Percentiles rank a stretch among this genome's conserved stretches.
These are phyloP conservation scores for Siphonodentalium dalli DNA, from an alignment of 2,888 invertebrate genomes.

Conservation along the genomic window DNA sequence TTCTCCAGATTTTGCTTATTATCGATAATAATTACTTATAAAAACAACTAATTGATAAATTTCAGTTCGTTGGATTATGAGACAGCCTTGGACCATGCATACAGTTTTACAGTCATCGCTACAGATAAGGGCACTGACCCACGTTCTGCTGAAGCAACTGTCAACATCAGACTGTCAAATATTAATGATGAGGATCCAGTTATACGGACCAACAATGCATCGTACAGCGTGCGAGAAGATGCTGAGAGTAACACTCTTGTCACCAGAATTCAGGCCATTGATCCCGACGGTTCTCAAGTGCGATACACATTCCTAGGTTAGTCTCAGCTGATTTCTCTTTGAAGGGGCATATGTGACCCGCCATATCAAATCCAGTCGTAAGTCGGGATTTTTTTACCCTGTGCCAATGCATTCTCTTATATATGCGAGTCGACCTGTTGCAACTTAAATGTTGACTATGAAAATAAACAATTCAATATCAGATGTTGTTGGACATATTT, in stretches of 20 bases:
- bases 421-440: too few relatives aligned
- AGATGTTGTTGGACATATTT: too few relatives aligned
- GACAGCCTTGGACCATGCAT: slow-evolving; percentile 68
- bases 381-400: too few relatives aligned
- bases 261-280: slow-evolving; percentile 95
- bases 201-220: slow-evolving; percentile 39
- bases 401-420: too few relatives aligned
- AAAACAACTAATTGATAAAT: slow-evolving; percentile 2
- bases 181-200: slow-evolving; percentile 94
- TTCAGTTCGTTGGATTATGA: slow-evolving; percentile 60
- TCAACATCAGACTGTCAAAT: slow-evolving; percentile 95
- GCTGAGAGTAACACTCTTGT: slow-evolving; percentile 79
- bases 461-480: too few relatives aligned
- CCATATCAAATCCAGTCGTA: neutral
- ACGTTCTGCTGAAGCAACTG: slow-evolving; percentile 90
- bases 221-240: slow-evolving; percentile 44
- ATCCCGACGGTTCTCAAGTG: slow-evolving; percentile 96
- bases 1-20: too few relatives aligned
- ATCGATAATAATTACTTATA: too few relatives aligned
- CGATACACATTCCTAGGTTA: slow-evolving; percentile 74
- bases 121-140: slow-evolving; percentile 94
- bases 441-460: too few relatives aligned
- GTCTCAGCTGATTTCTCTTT: slow-evolving; percentile 4
- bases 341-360: neutral
- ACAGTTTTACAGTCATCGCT: slow-evolving; percentile 89